These are phyloP conservation scores for Asarcornis scutulata DNA, from an alignment of 2,113 vertebrate species.

Conservation along the genomic window DNA sequence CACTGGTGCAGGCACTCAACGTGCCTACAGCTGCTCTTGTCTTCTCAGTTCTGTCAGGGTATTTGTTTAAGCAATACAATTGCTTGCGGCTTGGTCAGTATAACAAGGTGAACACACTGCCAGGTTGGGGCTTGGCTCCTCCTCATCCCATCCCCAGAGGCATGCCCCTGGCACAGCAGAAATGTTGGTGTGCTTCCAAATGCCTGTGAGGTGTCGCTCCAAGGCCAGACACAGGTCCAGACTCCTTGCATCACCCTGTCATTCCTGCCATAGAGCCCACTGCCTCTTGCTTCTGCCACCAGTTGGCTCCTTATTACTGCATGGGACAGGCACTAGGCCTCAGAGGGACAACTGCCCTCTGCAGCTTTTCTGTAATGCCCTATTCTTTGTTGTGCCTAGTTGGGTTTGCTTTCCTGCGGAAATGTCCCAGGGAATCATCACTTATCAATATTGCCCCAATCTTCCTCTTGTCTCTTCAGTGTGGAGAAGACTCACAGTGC, in stretches of 20 bases:
- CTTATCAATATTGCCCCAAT: rapidly evolving
- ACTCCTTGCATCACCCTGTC: rapidly evolving
- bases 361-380: not conserved
- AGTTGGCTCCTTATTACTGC: rapidly evolving
- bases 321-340: not conserved
- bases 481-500: not conserved
- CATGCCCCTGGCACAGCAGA: not conserved
- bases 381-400: not conserved
- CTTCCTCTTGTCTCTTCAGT: not conserved
- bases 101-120: not conserved
- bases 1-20: not conserved
- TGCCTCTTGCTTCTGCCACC: not conserved
- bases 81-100: not conserved
- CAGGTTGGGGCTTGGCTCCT: not conserved
- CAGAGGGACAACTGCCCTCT: not conserved
- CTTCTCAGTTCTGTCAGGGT: not conserved
- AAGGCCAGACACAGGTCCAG: not conserved
- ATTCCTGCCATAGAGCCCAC: rapidly evolving
- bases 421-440: rapidly evolving
- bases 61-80: conserved; percentile 19
- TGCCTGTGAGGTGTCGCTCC: not conserved
- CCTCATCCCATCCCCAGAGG: not conserved
- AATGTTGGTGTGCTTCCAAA: not conserved
- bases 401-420: not conserved
- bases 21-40: conserved; percentile 29